Conservation (phyloP, 1,140 invertebrate genomes). For the Drosophila willistoni region DNA sequence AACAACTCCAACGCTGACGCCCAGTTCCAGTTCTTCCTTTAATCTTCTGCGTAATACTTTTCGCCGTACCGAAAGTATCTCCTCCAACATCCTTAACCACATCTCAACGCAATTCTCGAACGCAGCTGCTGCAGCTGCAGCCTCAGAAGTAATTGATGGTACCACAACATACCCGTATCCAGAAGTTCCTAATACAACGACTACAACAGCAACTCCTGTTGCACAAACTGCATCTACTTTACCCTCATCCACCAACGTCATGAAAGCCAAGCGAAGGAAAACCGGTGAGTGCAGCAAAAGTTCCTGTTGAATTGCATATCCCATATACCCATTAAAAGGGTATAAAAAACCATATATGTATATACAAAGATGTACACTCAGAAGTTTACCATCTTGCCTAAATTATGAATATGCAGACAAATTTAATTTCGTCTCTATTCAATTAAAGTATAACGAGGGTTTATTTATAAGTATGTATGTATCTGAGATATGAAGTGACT, state of each 20-base stretch:
- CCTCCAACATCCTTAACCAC: slow-evolving; percentile 71
- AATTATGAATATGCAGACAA: too few relatives aligned
- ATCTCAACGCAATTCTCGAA: slow-evolving; percentile 75
- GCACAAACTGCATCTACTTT: slow-evolving; percentile 16
- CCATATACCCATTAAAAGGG: too few relatives aligned
- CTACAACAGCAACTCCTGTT: slow-evolving; percentile 24
- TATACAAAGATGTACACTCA: too few relatives aligned
- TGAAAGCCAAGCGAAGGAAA: slow-evolving; percentile 54
- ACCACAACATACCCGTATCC: slow-evolving; percentile 61
- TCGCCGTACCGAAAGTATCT: slow-evolving; percentile 73
- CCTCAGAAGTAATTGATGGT: slow-evolving; percentile 72
- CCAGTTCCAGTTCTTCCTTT: slow-evolving; percentile 61
- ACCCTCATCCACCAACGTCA: slow-evolving; percentile 6
- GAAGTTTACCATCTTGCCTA: too few relatives aligned
- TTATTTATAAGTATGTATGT: too few relatives aligned
- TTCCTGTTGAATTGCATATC: too few relatives aligned
- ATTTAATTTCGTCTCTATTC: too few relatives aligned
- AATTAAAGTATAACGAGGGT: too few relatives aligned
- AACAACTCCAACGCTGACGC: slow-evolving; percentile 46
- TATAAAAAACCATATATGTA: too few relatives aligned
- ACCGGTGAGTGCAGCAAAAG: slow-evolving; percentile 59
- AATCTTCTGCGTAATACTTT: slow-evolving; percentile 78
- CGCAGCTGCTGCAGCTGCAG: slow-evolving; percentile 66
- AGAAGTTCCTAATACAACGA: slow-evolving; percentile 30
- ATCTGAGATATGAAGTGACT: too few relatives aligned